These are phyloP conservation scores for Drosophila sechellia DNA, from an alignment of 1,140 invertebrate species.

Conservation along the genomic window DNA sequence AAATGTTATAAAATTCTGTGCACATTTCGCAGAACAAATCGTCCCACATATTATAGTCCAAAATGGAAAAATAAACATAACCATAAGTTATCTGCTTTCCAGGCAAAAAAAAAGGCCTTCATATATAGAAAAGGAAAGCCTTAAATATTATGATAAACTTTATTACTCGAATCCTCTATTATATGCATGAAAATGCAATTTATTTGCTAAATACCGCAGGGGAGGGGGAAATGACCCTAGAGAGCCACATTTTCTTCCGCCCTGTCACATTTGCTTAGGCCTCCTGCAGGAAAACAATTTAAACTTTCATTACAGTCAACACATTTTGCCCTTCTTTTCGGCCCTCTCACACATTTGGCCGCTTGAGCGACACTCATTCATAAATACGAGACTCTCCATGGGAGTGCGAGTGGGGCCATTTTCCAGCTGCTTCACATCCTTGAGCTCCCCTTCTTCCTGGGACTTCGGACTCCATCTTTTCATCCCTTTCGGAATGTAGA, in stretches of 20 bases:
- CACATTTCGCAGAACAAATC: neutral
- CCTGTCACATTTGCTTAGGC: constrained; percentile 44
- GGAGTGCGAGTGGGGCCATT: constrained; percentile 59
- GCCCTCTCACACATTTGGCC: constrained; percentile 50
- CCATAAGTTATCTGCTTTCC: constrained; percentile 27
- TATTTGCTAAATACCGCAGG: constrained; percentile 45
- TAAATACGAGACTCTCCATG: constrained; percentile 36
- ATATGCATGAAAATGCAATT: constrained; percentile 46
- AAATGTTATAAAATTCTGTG: too few species aligned
- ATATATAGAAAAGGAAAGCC: constrained; percentile 21
- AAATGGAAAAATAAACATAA: constrained; percentile 22
- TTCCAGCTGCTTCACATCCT: constrained; percentile 68
- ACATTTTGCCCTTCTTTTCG: constrained; percentile 10
- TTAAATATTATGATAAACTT: constrained; percentile 48
- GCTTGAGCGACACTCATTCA: constrained; percentile 70
- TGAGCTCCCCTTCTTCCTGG: constrained; percentile 17
- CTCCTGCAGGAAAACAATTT: constrained; percentile 63
- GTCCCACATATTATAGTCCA: constrained; percentile 1
- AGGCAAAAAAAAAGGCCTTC: constrained; percentile 5
- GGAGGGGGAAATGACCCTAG: constrained; percentile 14
- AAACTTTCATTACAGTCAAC: constrained; percentile 73
- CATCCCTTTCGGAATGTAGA: neutral
- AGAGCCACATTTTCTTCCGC: constrained; percentile 12
- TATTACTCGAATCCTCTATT: constrained; percentile 21
- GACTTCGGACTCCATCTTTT: neutral